phyloP scores from a whole-genome alignment of 2,113 vertebrate genomes.

The Puffinus mauretanicus region DNA sequence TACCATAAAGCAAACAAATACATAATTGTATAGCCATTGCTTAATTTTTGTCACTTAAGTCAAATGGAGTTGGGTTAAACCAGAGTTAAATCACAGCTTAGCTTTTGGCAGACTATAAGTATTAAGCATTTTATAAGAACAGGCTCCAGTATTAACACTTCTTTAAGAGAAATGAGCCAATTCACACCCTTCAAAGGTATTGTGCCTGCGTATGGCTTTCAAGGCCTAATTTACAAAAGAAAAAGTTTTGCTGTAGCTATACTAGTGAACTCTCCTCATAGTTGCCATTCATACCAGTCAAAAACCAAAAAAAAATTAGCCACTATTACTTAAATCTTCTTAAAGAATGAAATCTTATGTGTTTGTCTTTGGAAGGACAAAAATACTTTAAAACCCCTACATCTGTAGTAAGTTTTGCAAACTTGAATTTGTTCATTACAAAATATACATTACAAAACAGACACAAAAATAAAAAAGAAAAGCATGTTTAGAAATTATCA shows the following conservation, averaged over 20 bases:
- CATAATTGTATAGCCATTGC: not conserved
- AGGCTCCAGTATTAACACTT: not conserved
- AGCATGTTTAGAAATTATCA: not conserved
- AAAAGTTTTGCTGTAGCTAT: not conserved
- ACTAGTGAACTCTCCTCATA: not conserved
- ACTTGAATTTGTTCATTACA: not conserved
- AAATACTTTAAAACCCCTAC: not conserved
- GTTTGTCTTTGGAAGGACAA: not conserved
- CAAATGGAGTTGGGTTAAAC: not conserved
- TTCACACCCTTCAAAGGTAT: not conserved
- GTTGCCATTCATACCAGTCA: not conserved
- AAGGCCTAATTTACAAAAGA: not conserved
- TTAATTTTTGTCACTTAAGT: not conserved
- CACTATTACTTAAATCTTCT: not conserved
- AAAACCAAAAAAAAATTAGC: not conserved
- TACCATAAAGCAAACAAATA: not conserved
- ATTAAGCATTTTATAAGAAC: not conserved
- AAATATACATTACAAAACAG: not conserved
- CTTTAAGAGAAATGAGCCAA: not conserved
- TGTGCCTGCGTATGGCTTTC: not conserved
- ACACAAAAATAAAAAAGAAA: not conserved
- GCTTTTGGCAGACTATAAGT: not conserved
- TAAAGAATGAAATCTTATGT: not conserved
- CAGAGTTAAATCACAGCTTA: not conserved
- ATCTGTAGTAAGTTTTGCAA: not conserved